Evolutionary conservation across 2,888 invertebrate genomes (phyloP), one percentile per base, ranked within the genome.

Genomic region (Acronicta aceris): DNA sequence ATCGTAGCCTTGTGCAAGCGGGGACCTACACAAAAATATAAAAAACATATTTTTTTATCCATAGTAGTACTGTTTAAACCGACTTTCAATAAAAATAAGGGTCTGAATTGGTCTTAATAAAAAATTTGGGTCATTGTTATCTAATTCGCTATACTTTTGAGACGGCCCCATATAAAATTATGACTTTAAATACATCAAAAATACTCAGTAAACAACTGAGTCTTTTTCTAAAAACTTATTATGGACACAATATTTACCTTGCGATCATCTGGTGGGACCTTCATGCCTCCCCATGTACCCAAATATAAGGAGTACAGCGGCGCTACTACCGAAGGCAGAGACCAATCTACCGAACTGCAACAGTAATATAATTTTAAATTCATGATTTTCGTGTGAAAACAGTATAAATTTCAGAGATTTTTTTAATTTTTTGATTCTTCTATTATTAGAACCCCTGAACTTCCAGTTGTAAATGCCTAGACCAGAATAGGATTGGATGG

Each of bases 261-360:
- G 81, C 96, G 97, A 74, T 96, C 96, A 73, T 98, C 98, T 5
- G 95, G 97, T 0, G 95, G 91, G 27, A 94, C 89, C 82, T 95
- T 93, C 86, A 95, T 81, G 16, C 94, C 92, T 66, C 95, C 90
- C 85, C 96, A 95, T 9, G 96, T 96, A 10, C 98, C 98, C 80
- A 97, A 91, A 84, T 98, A 98, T 36, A 98, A 90, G 0, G 95
- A 95, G 83, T 97, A 98, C n/a, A 98, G 89, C 2, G 98, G 97
- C 45, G 96, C 95, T 2, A 97, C 96, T 4, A 97, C 94, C 17
- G 95, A 92, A 2, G 96, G 91, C 63, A 95, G 96, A 41, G 96
- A 96, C 97, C 98, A 98, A 84, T 98, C 97, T 30, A 98, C 95
- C 43, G 96, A 95, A 71, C 97, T 97, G 86, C 53, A 92, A 82